These are phyloP conservation scores for Tricholaema leucomelas DNA, from an alignment of 2,113 vertebrate genomes.

Conservation along the genomic window DNA sequence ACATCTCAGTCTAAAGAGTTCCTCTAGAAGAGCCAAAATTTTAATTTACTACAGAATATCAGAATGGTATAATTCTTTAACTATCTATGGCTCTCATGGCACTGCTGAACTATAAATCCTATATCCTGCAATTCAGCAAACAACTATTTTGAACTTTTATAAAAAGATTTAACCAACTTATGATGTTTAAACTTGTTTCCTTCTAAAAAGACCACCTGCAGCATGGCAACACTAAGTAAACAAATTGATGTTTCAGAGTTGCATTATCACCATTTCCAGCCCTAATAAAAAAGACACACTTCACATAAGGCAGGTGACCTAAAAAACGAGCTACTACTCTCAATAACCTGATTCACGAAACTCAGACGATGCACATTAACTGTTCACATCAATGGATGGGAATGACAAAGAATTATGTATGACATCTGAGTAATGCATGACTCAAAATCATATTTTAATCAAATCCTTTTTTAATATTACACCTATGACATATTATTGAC, in stretches of 20 bases:
- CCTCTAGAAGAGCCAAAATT: not conserved
- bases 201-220: not conserved
- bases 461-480: not conserved
- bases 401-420: not conserved
- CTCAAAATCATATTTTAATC: not conserved
- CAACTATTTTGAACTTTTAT: not conserved
- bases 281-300: not conserved
- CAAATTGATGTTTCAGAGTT: not conserved
- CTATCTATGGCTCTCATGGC: not conserved
- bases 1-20: not conserved
- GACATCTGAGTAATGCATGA: not conserved
- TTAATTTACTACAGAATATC: not conserved
- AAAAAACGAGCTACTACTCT: not conserved
- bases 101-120: not conserved
- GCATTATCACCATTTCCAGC: not conserved
- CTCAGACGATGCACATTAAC: fast-evolving
- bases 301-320: not conserved
- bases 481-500: not conserved
- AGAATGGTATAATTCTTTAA: not conserved
- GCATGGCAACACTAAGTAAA: not conserved
- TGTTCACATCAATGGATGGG: not conserved
- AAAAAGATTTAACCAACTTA: not conserved
- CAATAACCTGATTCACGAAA: not conserved
- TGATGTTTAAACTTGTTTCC: not conserved
- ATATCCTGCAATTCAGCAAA: not conserved